These are phyloP conservation scores for Nautilus pompilius DNA, from an alignment of 1,140 invertebrate genomes.

Conservation along the genomic window DNA sequence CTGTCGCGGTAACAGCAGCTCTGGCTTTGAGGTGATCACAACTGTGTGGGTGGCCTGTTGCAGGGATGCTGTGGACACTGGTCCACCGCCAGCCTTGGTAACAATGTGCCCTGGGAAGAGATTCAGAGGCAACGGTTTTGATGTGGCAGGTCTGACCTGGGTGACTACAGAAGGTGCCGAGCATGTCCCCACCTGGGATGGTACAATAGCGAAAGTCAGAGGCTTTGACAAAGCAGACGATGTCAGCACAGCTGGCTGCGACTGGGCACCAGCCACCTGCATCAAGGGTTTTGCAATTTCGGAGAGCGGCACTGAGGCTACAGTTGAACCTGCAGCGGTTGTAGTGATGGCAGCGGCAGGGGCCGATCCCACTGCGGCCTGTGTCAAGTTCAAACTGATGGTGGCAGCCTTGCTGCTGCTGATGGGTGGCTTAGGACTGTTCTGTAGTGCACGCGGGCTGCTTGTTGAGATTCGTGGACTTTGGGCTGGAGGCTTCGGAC, in stretches of 20 bases:
- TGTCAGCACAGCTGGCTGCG: neutral
- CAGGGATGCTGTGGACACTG: neutral
- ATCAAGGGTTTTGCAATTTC: neutral
- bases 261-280: neutral
- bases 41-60: neutral
- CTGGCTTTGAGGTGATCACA: conserved; percentile 2
- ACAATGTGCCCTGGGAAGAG: neutral
- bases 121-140: neutral
- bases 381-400: conserved; percentile 5
- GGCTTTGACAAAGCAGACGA: neutral
- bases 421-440: neutral
- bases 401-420: conserved; percentile 16
- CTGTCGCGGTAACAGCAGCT: neutral
- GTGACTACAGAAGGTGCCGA: neutral
- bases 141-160: neutral
- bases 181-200: neutral
- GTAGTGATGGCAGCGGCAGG: neutral
- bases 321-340: neutral
- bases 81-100: neutral
- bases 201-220: neutral
- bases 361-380: neutral
- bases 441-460: neutral
- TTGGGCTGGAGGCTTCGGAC: neutral
- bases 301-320: neutral
- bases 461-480: neutral